Percentiles rank a stretch among this genome's conserved stretches.
Evolutionary conservation across 1,140 invertebrate genomes (phyloP).

Genomic region (Procambarus virginalis): DNA sequence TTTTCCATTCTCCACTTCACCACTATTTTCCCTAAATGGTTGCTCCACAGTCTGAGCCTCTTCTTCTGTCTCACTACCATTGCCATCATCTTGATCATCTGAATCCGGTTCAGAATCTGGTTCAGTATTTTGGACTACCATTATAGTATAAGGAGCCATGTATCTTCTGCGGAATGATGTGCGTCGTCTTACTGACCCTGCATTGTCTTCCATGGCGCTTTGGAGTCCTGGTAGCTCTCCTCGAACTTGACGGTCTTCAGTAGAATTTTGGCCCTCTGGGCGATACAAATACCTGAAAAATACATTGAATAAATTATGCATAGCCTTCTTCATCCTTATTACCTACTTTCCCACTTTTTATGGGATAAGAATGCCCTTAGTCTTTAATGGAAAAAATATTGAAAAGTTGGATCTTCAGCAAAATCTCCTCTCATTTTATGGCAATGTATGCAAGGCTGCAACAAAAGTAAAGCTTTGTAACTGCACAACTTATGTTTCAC

Average conservation of each 20-base stretch:
- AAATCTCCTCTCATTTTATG: no score
- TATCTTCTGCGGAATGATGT: conserved; percentile 31
- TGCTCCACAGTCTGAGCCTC: conserved; percentile 26
- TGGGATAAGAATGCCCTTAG: no score
- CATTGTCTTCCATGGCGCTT: conserved; percentile 11
- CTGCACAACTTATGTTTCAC: no score
- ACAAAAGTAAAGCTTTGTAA: no score
- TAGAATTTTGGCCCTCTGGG: conserved; percentile 41
- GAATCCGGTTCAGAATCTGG: conserved; percentile 53
- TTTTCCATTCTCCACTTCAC: conserved; percentile 32
- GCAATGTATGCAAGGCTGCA: no score
- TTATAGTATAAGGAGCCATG: conserved; percentile 59
- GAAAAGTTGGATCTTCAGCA: no score
- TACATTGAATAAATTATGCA: background rate
- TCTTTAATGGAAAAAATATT: no score
- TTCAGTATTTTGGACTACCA: conserved; percentile 48
- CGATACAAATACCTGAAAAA: conserved; percentile 56
- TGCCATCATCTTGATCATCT: conserved; percentile 41
- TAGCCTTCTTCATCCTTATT: no score
- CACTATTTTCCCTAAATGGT: background rate
- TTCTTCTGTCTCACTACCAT: conserved; percentile 43
- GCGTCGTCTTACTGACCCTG: conserved; percentile 1
- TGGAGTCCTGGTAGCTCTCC: conserved; percentile 10
- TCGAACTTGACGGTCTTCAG: conserved; percentile 21
- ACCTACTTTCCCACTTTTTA: no score